Evolutionary conservation across 2,797 vertebrate genomes (phyloP), one percentile per base, ranked within the genome.

Genomic region (Ambastaia sidthimunki): DNA sequence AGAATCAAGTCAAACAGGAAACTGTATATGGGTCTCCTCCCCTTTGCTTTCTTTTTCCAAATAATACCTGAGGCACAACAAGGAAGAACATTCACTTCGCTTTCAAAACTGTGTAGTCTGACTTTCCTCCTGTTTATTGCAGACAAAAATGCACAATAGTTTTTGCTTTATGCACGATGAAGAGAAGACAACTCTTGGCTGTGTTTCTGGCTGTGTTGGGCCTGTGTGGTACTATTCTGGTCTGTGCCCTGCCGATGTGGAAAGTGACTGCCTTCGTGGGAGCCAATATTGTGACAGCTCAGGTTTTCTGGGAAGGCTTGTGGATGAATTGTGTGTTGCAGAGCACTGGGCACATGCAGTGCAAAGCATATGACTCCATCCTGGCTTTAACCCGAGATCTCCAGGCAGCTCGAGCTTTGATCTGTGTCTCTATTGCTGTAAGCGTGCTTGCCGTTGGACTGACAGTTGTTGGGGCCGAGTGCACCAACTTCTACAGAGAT

Each of bases 241-340:
- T 93, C 84, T 93, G 91, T 5, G 90, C 74, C 9, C 87, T 94
- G 37, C 94, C 94, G 0, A 91, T 92, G 88, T 95, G 94, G 93
- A 91, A 93, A 74, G 87, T 94, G 83, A 83, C 92, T 0, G 89
- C 93, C 10, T 94, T 94, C 5, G 52, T 94, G 0, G 92, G 89
- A 2, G 75, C 90, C 15, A 94, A 91, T 89, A 93, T 94, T 47
- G 3, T 95, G 73, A 94, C 92, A 0, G 66, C 93, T 28, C 92
- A 94, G 89, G 84, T 93, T 23, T 92, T 90, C 86, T 93, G 91
- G 91, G 88, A 93, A 60, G 94, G 93, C 19, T 77, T 95, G 66
- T 95, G 94, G 93, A 95, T 95, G 93, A 92, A 90, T 80, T 95
- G 94, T 19, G 93, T 95, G 74, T 71, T 93, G 66, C 92, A 93